Evolutionary conservation across 2,797 vertebrate species (phyloP).

Genomic region (Acanthornis magna): DNA sequence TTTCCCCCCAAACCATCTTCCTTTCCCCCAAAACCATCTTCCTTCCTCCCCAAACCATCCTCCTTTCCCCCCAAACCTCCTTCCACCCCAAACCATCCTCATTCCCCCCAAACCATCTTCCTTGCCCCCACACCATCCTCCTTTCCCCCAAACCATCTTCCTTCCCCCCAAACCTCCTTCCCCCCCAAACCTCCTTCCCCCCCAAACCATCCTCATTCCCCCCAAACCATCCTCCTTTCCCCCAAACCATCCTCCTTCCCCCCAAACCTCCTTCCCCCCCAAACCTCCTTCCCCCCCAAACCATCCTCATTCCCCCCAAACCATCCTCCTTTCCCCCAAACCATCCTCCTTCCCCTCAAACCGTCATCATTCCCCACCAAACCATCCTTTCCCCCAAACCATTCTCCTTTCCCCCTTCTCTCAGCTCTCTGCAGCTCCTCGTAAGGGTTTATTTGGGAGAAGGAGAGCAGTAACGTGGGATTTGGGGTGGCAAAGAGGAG

Average conservation of each 20-base stretch:
- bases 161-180: not conserved
- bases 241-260: not conserved
- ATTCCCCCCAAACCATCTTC: not conserved
- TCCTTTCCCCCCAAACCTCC: not conserved
- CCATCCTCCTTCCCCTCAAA: not conserved
- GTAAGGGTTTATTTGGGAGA: not conserved
- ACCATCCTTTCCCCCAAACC: not conserved
- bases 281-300: not conserved
- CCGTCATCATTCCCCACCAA: not conserved
- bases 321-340: not conserved
- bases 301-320: not conserved
- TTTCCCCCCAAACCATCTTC: not conserved
- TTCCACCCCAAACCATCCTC: not conserved
- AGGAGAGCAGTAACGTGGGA: not conserved
- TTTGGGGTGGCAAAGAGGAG: not conserved
- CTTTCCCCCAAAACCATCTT: no score
- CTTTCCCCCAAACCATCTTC: not conserved
- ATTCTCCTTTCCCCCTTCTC: no score
- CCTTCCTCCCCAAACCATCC: not conserved
- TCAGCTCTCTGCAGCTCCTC: not conserved
- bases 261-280: not conserved
- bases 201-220: not conserved
- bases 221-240: not conserved
- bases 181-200: not conserved
- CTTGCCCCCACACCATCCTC: not conserved